Evolutionary conservation across 2,113 vertebrate genomes (phyloP), one percentile per base, ranked within the genome.

Genomic region (Stictonetta naevosa): DNA sequence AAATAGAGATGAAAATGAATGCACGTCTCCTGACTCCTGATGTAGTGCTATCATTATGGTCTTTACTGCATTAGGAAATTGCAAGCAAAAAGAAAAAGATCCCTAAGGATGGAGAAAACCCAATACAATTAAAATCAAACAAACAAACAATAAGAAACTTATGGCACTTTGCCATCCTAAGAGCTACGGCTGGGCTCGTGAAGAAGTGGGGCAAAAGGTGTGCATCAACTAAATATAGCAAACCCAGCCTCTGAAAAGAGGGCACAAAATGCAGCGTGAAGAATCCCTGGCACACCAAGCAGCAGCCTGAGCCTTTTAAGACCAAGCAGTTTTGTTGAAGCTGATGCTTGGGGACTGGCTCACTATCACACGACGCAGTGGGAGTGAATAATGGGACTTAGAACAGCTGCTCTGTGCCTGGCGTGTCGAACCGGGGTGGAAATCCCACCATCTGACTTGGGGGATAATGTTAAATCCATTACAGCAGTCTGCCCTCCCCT

Each of bases 381-480:
- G 93, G 90, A 94, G 91, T 33, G 86, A 90, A 81, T 72, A 46
- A 2, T 0, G 46, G 83, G 82, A 80, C 58, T 13, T 81, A 60
- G 87, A 74, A 40, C 92, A 96, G 93, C 93, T 93, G 95, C 83
- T 93, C 74, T 29, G 28, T 0, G 88, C 90, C 79, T 66, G 75
- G 23, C 4, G 1, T 6, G 50, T 40, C 4, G 0, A 76, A 71
- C 55, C 4, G 0, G 66, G 28, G 4, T 93, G 86, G 80, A 96
- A 96, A 96, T 95, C 88, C 88, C 90, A 93, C 93, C 91, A 82
- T 58, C 50, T 79, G 90, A 81, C 83, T 92, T 48, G 3, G 22
- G 62, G 93, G 90, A 95, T 94, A 90, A 96, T 44, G 72, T 16
- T 94, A 91, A 94, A 93, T 72, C 95, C 83, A 64, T 84, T 40